Conservation (phyloP, 2,113 vertebrate genomes). For the Amblyopsis rosae region DNA sequence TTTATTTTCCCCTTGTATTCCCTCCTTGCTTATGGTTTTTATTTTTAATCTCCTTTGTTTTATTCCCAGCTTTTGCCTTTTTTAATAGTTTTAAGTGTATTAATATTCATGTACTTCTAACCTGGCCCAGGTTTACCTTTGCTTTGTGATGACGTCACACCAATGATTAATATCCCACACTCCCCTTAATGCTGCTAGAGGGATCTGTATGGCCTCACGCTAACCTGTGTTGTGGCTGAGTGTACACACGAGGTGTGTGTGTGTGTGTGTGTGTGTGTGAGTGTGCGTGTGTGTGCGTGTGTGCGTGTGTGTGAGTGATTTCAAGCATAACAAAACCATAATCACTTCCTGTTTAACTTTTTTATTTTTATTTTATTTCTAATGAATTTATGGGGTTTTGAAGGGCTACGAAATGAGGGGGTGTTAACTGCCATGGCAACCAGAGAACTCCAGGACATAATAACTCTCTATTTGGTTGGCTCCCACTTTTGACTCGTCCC, state of each 20-base stretch:
- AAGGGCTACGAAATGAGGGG: not conserved
- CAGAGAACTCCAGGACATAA: not conserved
- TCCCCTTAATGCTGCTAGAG: slow-evolving; percentile 54
- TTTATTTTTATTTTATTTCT: slow-evolving; percentile 9
- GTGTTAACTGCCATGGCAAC: slow-evolving; percentile 6
- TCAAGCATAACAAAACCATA: slow-evolving; percentile 26
- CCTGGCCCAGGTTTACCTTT: slow-evolving; percentile 30
- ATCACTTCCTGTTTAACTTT: slow-evolving; percentile 14
- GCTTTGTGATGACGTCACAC: slow-evolving; percentile 33
- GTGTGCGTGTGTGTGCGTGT: slow-evolving; percentile 15
- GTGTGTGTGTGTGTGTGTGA: not conserved
- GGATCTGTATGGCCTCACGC: slow-evolving; percentile 22
- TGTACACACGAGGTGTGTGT: slow-evolving; percentile 1
- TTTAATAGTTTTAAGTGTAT: slow-evolving; percentile 47
- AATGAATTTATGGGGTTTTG: slow-evolving; percentile 16
- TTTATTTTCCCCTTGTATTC: no score
- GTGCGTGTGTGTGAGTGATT: no score
- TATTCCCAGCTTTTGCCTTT: slow-evolving; percentile 27
- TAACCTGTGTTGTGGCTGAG: slow-evolving; percentile 11
- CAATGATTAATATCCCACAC: slow-evolving; percentile 11
- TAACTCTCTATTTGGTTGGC: not conserved
- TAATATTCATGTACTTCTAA: slow-evolving; percentile 42
- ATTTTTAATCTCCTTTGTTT: not conserved
- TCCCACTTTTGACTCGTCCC: not conserved
- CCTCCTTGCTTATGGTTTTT: slow-evolving; percentile 16